These are phyloP conservation scores for Euborellia annulipes DNA, from an alignment of 1,140 invertebrate species.

Conservation along the genomic window DNA sequence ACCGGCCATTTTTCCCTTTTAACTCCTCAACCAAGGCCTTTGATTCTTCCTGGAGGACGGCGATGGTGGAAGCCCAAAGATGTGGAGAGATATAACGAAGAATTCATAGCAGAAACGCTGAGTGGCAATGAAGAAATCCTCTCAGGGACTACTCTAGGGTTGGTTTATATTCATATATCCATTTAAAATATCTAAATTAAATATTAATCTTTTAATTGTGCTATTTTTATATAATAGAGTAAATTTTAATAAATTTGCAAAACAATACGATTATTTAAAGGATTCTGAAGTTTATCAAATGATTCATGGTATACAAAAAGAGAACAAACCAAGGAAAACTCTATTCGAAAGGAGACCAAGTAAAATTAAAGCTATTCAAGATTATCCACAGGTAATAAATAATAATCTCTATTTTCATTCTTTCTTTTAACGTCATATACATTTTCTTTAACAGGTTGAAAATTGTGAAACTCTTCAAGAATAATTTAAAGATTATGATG, in stretches of 20 bases:
- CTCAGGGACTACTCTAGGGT: constrained; percentile 57
- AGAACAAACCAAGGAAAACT: constrained; percentile 35
- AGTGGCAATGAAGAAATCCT: constrained; percentile 59
- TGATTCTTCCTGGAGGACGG: constrained; percentile 48
- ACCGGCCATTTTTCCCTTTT: constrained; percentile 34
- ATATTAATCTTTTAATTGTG: constrained; percentile 1
- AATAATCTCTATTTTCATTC: too few species aligned
- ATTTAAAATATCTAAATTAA: too few species aligned
- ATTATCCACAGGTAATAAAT: too few species aligned
- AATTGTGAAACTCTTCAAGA: too few species aligned
- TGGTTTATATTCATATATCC: constrained; percentile 15
- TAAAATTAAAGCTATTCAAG: too few species aligned
- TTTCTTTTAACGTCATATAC: too few species aligned
- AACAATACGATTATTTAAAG: constrained; percentile 49
- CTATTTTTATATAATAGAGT: constrained; percentile 33
- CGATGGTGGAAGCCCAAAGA: constrained; percentile 59
- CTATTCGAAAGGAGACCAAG: too few species aligned
- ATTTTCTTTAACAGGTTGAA: too few species aligned
- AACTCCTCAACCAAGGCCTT: constrained; percentile 34
- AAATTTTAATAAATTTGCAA: constrained; percentile 59
- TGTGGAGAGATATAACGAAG: constrained; percentile 61
- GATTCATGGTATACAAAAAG: constrained; percentile 51
- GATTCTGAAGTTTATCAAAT: constrained; percentile 55
- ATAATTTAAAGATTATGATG: too few species aligned
- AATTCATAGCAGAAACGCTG: constrained; percentile 56